Conservation (phyloP, 23 tunicate species). For the Trididemnum miniatum region DNA sequence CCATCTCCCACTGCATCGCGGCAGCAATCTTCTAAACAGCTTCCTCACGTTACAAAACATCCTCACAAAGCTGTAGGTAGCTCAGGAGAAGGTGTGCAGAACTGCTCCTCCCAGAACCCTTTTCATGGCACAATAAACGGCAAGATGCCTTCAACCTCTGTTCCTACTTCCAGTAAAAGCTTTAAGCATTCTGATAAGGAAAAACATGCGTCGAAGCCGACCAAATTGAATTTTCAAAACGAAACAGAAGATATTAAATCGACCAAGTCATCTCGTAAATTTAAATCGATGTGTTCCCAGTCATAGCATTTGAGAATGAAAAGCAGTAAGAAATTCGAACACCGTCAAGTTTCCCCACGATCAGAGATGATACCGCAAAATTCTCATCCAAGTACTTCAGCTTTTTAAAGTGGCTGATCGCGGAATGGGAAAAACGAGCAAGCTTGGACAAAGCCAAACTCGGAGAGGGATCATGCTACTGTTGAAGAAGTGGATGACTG, state of each 20-base stretch:
- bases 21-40: neutral
- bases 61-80: neutral
- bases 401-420: too few species aligned
- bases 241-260: neutral
- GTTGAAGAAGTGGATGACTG: too few species aligned
- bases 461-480: too few species aligned
- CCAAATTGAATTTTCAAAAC: neutral
- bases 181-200: neutral
- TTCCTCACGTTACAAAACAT: neutral
- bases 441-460: too few species aligned
- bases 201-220: neutral
- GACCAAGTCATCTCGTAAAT: conserved; percentile 16
- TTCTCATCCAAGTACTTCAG: too few species aligned
- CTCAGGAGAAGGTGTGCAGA: neutral
- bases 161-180: neutral
- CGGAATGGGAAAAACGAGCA: too few species aligned
- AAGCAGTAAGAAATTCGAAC: too few species aligned
- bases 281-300: conserved; percentile 49
- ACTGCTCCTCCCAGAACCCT: neutral
- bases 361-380: too few species aligned
- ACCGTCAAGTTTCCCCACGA: too few species aligned
- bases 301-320: conserved; percentile 22
- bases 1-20: neutral
- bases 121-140: conserved; percentile 3
- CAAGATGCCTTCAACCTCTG: neutral